phyloP scores from a whole-genome alignment of 2,113 vertebrate species.

The Corythornis cristatus region DNA sequence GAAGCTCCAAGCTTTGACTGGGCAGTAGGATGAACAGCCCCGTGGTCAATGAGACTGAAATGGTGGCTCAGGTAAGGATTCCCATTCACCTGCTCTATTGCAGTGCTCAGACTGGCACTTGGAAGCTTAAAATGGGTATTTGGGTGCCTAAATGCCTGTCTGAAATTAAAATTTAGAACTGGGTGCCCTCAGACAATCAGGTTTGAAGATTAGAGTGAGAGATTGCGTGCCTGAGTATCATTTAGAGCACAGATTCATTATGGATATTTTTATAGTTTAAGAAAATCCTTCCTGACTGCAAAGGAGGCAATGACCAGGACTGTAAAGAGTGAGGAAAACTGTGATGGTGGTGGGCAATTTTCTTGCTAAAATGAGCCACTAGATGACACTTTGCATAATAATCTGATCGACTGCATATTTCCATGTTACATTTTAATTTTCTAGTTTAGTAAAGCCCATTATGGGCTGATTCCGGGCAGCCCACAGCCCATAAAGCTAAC shows the following conservation, averaged over 20 bases:
- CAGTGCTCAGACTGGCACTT: neutral
- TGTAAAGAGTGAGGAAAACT: slow-evolving; percentile 59
- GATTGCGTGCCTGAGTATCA: slow-evolving; percentile 32
- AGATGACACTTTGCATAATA: slow-evolving; percentile 71
- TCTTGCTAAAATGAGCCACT: slow-evolving; percentile 68
- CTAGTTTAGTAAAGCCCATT: slow-evolving; percentile 47
- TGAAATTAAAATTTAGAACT: slow-evolving; percentile 24
- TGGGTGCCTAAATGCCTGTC: neutral
- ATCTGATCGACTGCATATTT: slow-evolving; percentile 62
- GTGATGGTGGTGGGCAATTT: slow-evolving; percentile 42
- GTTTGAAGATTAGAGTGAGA: slow-evolving; percentile 27
- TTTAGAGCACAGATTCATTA: neutral
- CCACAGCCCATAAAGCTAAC: neutral
- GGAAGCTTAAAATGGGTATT: neutral
- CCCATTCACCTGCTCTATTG: neutral
- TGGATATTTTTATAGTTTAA: slow-evolving; percentile 33
- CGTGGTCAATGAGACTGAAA: neutral
- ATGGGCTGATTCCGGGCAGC: slow-evolving; percentile 16
- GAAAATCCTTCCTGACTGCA: slow-evolving; percentile 63
- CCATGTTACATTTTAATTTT: slow-evolving; percentile 71
- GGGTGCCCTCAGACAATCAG: neutral
- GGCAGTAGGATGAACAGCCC: neutral
- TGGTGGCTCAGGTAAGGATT: neutral
- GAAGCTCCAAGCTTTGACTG: no score
- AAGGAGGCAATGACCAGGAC: slow-evolving; percentile 56